phyloP scores from a whole-genome alignment of 37 sponge, comb jelly and placozoan species.

The Chondrosia reniformis region DNA sequence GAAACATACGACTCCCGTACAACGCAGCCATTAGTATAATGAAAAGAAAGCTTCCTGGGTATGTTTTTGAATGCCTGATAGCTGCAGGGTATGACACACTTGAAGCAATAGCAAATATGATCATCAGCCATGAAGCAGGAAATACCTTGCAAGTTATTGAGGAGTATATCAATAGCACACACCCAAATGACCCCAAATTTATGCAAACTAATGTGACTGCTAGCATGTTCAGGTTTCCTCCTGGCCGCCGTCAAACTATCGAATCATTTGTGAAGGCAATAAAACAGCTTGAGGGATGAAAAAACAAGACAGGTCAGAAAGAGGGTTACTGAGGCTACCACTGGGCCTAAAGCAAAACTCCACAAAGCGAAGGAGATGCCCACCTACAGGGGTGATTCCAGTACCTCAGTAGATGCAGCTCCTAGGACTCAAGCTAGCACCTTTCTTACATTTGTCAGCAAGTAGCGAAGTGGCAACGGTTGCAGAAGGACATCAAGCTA shows the following conservation, averaged over 20 bases:
- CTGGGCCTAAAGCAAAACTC: neutral
- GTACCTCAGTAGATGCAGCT: neutral
- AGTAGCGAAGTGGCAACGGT: conserved; percentile 18
- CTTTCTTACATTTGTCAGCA: conserved; percentile 5
- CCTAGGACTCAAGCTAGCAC: neutral
- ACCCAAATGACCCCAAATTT: neutral
- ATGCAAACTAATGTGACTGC: neutral
- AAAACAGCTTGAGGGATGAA: neutral
- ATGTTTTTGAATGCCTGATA: conserved; percentile 17
- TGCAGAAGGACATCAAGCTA: neutral
- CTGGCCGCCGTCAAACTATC: conserved; percentile 24
- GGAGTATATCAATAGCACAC: conserved; percentile 2
- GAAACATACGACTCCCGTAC: neutral
- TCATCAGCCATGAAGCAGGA: conserved; percentile 5
- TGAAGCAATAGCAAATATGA: conserved; percentile 11
- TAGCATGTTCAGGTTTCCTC: conserved; percentile 13
- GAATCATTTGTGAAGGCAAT: conserved; percentile 9
- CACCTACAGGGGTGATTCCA: neutral
- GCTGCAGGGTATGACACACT: conserved; percentile 30
- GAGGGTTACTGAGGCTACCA: neutral
- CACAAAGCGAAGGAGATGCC: neutral
- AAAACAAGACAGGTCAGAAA: neutral
- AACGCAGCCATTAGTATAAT: conserved; percentile 8
- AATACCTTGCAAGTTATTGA: conserved; percentile 20
- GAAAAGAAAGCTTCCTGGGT: conserved; percentile 11